Conservation (phyloP, 2,797 vertebrate species). For the Sebastes hopkinsi region DNA sequence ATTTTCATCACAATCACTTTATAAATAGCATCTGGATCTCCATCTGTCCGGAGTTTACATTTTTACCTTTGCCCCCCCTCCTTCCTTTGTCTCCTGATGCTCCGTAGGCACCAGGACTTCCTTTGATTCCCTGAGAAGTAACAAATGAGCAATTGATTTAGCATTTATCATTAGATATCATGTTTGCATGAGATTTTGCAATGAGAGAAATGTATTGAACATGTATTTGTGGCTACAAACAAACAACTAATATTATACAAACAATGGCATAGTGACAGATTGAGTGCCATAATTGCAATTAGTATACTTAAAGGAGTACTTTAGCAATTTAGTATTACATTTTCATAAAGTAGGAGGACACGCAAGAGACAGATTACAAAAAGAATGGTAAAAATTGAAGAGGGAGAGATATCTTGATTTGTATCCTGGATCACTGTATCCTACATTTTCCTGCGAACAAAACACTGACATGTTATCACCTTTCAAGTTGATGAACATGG, state of each 20-base stretch:
- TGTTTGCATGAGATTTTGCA: not conserved
- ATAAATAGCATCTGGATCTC: not conserved
- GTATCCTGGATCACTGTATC: not conserved
- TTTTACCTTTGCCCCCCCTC: slow-evolving; percentile 80
- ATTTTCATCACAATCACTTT: not conserved
- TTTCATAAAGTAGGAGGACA: not conserved
- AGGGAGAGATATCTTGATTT: not conserved
- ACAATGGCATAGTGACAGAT: not conserved
- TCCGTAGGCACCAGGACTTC: slow-evolving; percentile 85
- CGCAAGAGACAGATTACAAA: not conserved
- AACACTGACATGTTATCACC: no score
- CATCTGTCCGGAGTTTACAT: slow-evolving; percentile 7
- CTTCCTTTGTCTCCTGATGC: slow-evolving; percentile 82
- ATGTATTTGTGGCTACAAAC: not conserved
- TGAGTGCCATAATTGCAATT: not conserved
- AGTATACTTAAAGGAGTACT: not conserved
- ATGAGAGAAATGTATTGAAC: not conserved
- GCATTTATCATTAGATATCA: not conserved
- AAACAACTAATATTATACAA: not conserved
- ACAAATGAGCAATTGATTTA: not conserved
- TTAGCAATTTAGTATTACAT: not conserved
- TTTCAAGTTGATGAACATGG: not conserved
- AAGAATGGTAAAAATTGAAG: not conserved
- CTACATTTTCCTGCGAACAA: not conserved
- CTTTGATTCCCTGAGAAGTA: slow-evolving; percentile 84